phyloP scores from a whole-genome alignment of 2,113 vertebrate genomes.

The Indri indri region DNA sequence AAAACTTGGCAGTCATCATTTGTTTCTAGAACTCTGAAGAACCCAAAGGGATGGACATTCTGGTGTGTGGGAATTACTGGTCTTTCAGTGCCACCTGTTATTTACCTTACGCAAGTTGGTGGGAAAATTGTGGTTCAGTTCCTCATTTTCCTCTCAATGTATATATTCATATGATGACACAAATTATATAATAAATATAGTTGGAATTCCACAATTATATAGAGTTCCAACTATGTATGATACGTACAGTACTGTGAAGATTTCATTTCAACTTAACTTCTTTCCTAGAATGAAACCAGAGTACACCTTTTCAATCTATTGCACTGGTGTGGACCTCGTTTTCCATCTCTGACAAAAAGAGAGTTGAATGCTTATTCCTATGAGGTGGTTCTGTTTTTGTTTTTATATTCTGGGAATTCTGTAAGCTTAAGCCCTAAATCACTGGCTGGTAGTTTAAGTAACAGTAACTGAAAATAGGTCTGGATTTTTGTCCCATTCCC shows the following conservation, averaged over 20 bases:
- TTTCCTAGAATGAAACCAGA: neutral
- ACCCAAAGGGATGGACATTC: neutral
- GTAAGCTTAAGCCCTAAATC: slow-evolving; percentile 29
- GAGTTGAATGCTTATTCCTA: neutral
- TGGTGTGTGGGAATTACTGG: neutral
- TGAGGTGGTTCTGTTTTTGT: neutral
- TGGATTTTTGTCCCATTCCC: slow-evolving; percentile 26
- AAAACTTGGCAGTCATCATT: neutral
- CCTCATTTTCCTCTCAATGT: slow-evolving; percentile 14
- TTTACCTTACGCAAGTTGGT: slow-evolving; percentile 18
- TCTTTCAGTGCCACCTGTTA: neutral
- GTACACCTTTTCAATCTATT: neutral
- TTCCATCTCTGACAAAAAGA: slow-evolving; percentile 35
- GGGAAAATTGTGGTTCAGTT: neutral
- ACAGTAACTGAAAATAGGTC: slow-evolving; percentile 1
- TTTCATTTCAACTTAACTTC: neutral
- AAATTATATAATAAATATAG: neutral
- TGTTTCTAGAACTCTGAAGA: slow-evolving; percentile 4
- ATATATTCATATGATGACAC: slow-evolving; percentile 3
- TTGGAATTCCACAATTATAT: slow-evolving; percentile 12
- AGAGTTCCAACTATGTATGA: neutral
- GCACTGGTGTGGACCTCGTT: neutral
- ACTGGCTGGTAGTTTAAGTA: slow-evolving; percentile 2
- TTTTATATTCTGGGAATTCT: slow-evolving; percentile 30
- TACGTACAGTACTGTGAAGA: neutral